Evolutionary conservation across 2,113 vertebrate genomes (phyloP).

Genomic region (Megaceryle maxima): DNA sequence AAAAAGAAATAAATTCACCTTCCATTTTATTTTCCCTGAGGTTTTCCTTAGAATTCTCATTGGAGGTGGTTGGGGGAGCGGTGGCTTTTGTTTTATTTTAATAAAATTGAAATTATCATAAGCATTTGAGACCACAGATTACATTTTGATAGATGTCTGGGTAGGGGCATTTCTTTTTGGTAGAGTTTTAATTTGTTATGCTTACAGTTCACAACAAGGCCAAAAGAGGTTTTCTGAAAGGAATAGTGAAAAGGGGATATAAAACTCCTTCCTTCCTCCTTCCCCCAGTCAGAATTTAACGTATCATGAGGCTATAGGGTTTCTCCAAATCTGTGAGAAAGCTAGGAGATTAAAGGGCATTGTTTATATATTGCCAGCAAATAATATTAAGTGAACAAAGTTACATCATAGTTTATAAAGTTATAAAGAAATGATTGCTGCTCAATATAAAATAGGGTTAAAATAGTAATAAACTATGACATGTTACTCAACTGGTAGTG

Average conservation of each 20-base stretch:
- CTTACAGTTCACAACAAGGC: background rate
- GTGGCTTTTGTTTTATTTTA: background rate
- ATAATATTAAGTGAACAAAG: background rate
- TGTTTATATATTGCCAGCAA: background rate
- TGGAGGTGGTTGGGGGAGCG: background rate
- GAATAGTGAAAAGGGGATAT: background rate
- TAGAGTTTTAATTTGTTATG: background rate
- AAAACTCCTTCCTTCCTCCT: background rate
- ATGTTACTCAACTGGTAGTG: background rate
- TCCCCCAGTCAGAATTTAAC: background rate
- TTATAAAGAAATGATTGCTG: background rate
- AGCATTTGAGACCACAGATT: background rate
- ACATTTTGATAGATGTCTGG: background rate
- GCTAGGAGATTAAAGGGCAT: background rate
- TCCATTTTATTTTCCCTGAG: background rate
- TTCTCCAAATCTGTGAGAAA: background rate
- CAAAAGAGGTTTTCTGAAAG: background rate
- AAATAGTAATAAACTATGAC: background rate
- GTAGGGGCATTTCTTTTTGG: background rate
- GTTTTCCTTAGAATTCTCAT: background rate
- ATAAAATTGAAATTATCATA: background rate
- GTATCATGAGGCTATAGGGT: fast-evolving
- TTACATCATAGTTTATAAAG: background rate
- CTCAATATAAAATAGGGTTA: background rate
- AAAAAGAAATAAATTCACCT: background rate